Evolutionary conservation across 2,888 invertebrate species (phyloP).

Genomic region (Caenorhabditis doughertyi): DNA sequence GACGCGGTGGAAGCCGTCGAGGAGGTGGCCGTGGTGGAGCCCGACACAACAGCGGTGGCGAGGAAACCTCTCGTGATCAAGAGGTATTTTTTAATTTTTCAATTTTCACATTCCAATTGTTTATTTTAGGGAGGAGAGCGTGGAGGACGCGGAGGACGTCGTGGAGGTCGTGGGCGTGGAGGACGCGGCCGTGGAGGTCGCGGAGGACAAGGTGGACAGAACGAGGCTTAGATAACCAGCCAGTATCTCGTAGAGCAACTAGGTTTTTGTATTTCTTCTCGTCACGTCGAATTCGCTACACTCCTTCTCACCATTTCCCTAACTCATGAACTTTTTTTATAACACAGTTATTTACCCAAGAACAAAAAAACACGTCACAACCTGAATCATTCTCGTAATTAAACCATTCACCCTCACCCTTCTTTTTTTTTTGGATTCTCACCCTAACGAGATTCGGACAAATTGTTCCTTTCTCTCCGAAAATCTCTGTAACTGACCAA

Average conservation of each 20-base stretch:
- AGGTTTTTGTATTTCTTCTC: slow-evolving; percentile 33
- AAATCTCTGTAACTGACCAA: slow-evolving; percentile 49
- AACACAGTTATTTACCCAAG: slow-evolving; percentile 40
- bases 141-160: slow-evolving; percentile 60
- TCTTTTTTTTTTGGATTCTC: slow-evolving; percentile 37
- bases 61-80: slow-evolving; percentile 27
- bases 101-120: not conserved
- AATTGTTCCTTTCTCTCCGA: slow-evolving; percentile 2
- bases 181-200: slow-evolving; percentile 73
- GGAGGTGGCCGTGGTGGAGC: slow-evolving; percentile 64
- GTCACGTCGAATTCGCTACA: slow-evolving; percentile 22
- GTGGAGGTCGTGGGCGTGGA: slow-evolving; percentile 68
- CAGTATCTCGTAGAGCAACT: slow-evolving; percentile 51
- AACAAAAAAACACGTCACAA: slow-evolving; percentile 55
- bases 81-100: slow-evolving; percentile 12
- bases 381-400: slow-evolving; percentile 63
- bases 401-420: slow-evolving; percentile 58
- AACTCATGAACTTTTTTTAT: slow-evolving; percentile 41
- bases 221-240: slow-evolving; percentile 40
- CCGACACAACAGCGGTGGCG: slow-evolving; percentile 46
- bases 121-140: slow-evolving; percentile 54
- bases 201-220: slow-evolving; percentile 64
- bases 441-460: slow-evolving; percentile 17
- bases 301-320: slow-evolving; percentile 17
- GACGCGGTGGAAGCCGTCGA: slow-evolving; percentile 65